phyloP scores from a whole-genome alignment of 2,888 invertebrate genomes.

The Octodonta nipae region DNA sequence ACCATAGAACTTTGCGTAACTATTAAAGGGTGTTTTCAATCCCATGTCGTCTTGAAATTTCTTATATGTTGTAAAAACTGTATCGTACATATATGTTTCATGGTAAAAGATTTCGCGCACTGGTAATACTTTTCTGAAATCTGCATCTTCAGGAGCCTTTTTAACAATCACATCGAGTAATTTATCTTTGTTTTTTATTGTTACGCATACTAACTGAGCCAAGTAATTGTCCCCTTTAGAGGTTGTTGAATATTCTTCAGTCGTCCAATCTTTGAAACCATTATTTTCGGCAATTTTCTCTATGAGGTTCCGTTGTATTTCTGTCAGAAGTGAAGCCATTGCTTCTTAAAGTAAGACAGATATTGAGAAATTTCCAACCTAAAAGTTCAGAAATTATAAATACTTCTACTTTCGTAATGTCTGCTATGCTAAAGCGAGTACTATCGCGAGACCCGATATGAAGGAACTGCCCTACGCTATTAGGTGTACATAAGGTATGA shows the following conservation, averaged over 20 bases:
- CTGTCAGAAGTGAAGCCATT: no score
- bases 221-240: constrained; percentile 1
- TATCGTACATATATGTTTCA: constrained; percentile 23
- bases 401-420: no score
- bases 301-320: not conserved
- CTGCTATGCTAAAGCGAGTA: no score
- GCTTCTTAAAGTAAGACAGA: no score
- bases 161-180: constrained; percentile 21
- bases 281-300: constrained; percentile 2
- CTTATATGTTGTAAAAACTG: constrained; percentile 18
- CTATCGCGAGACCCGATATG: no score
- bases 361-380: no score
- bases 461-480: no score
- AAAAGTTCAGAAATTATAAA: no score
- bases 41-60: constrained; percentile 12
- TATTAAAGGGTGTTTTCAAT: constrained; percentile 5
- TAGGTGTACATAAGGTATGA: no score
- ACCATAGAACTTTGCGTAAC: constrained; percentile 10
- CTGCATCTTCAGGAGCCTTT: constrained; percentile 17
- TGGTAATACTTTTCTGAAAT: constrained; percentile 15
- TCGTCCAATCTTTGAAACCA: constrained; percentile 2
- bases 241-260: not conserved
- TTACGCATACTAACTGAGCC: constrained; percentile 1
- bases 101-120: constrained; percentile 17
- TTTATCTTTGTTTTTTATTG: constrained; percentile 5